These are phyloP conservation scores for Leucozona laternaria DNA, from an alignment of 2,888 invertebrate species.

Conservation along the genomic window DNA sequence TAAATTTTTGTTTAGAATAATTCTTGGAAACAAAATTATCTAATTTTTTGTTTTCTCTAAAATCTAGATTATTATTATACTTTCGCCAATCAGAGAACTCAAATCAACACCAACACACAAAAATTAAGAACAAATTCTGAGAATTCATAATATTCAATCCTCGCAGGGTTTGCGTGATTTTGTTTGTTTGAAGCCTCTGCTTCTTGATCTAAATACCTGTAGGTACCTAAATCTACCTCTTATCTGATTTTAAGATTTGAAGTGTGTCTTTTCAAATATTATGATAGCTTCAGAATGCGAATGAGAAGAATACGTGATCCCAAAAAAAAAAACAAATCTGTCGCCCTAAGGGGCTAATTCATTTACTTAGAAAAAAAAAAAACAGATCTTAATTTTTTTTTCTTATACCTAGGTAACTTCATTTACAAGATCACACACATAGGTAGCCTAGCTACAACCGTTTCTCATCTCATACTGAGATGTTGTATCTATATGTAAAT, in stretches of 20 bases:
- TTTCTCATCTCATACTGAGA: not conserved
- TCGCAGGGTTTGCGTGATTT: not conserved
- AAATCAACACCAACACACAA: not conserved
- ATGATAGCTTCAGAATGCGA: constrained; percentile 7
- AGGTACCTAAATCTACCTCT: not conserved
- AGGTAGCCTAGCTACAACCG: not conserved
- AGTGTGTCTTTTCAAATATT: constrained; percentile 21
- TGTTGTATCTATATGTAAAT: constrained; percentile 4
- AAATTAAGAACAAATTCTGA: constrained; percentile 10
- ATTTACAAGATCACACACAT: constrained; percentile 5
- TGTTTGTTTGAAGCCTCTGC: not conserved
- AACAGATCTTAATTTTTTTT: not conserved
- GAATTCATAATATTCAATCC: constrained; percentile 6
- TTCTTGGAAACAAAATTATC: not conserved
- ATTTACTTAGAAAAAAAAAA: not conserved
- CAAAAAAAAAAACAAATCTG: not conserved
- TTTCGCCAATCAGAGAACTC: constrained; percentile 2
- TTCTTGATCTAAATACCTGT: constrained; percentile 13
- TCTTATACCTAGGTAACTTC: not conserved
- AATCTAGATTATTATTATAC: not conserved
- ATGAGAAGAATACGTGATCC: constrained; percentile 1
- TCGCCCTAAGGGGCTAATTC: constrained; percentile 14
- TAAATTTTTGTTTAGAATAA: not conserved
- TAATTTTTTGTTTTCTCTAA: not conserved
- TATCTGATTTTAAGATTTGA: constrained; percentile 9